Evolutionary conservation across 2,113 vertebrate species (phyloP), one percentile per base, ranked within the genome.

Genomic region (Bubo bubo): DNA sequence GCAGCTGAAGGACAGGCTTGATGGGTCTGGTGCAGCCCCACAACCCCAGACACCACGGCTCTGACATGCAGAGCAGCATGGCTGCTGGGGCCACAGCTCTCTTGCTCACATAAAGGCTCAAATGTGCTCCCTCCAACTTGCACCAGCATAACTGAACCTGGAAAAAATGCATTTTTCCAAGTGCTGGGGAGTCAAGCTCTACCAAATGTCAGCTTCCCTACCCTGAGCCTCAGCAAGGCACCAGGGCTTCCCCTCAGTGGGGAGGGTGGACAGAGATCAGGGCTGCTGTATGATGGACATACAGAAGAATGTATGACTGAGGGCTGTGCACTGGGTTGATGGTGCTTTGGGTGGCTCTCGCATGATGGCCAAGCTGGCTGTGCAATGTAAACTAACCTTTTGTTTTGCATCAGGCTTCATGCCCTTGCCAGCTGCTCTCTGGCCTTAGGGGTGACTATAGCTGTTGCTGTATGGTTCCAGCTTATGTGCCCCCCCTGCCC

Each of bases 281-380:
- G 23, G 34, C 13, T 73, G 30, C 32, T 60, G 30, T 41, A 41
- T 41, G 39, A 41, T 41, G 39, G 39, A 41, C 39, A 41, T 41
- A 41, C 39, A 41, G 27, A 92, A 34, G 32, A 63, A 37, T 21
- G 8, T 0, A 1, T 5, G 28, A 49, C 32, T 35, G 11, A 30
- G 37, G 41, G 34, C 32, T 5, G 1, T 6, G 7, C 24, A 27
- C 1, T 1, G 20, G 6, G 1, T 3, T 41, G 10, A 2, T 43
- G 26, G 30, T 62, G 32, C 50, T 45, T 70, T 71, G 35, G 0
- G 0, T 43, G 55, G 4, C 20, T 64, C 35, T 19, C 49, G 7
- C 3, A 2, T 21, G 70, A 41, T 1, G 2, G 4, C 26, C 3
- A 43, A 28, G 43, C 22, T 85, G 27, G 23, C 64, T 75, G 6